These are phyloP conservation scores for Caenorhabditis tropicalis DNA, from an alignment of 1,140 invertebrate species.

Conservation along the genomic window DNA sequence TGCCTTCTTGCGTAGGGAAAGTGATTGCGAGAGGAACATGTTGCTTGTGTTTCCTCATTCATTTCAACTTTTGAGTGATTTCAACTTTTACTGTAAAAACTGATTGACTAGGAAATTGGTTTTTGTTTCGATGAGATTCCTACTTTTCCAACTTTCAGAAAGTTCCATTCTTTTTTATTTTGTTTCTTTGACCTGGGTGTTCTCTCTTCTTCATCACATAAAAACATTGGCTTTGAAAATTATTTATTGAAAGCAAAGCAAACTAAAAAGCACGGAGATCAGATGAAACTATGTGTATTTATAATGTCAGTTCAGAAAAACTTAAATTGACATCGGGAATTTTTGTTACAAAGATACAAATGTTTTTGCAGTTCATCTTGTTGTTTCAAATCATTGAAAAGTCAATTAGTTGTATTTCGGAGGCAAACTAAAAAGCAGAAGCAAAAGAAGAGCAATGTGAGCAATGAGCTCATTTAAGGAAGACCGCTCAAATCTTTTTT, in stretches of 20 bases:
- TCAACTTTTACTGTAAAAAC: not conserved
- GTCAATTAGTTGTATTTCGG: not conserved
- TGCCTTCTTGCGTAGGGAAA: not conserved
- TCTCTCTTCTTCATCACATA: no score
- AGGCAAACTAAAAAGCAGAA: not conserved
- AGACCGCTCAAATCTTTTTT: not conserved
- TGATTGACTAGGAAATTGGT: not conserved
- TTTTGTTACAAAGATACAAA: no score
- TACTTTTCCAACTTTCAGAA: no score
- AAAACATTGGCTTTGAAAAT: no score
- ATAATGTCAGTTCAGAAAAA: no score
- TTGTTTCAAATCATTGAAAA: not conserved
- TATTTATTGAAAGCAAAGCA: no score
- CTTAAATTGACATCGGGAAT: no score
- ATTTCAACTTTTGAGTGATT: not conserved
- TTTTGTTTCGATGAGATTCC: not conserved
- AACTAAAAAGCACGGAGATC: no score
- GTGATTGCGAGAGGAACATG: conserved; percentile 35
- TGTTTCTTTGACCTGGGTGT: no score
- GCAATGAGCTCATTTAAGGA: not conserved
- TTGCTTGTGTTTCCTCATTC: conserved; percentile 6
- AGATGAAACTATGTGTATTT: no score
- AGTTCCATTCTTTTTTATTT: no score
- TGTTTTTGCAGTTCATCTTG: no score
- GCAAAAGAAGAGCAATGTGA: not conserved